Evolutionary conservation across 92 coral and sea anemone genomes (phyloP), one percentile per base, ranked within the genome.

Genomic region (Siderastrea siderea): DNA sequence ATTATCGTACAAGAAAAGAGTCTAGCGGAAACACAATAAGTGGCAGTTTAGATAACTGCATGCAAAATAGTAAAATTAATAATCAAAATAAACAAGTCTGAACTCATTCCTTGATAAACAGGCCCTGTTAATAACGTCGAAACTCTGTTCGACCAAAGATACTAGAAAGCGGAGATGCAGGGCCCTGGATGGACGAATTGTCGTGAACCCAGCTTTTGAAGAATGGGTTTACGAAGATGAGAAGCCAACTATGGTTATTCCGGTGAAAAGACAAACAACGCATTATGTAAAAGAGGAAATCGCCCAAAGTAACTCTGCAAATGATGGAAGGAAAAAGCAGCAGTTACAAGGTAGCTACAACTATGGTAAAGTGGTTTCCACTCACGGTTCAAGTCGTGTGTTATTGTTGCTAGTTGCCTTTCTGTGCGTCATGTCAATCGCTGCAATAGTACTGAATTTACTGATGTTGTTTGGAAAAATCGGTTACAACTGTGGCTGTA

Each of bases 141-240:
- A 26, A 26, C 38, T 26, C 38, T 26, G 38, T 26, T 26, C 38
- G 38, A 26, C 38, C 38, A 26, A 26, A 26, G 38, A 26, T 0
- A 26, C 38, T 45, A 26, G 38, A 26, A 3, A 47, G 19, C 44
- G 16, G 49, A 8, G 12, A 81, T 81, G 77, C 44, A 68, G 12
- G 61, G 76, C n/a, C 0, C 53, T 1, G 75, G 75, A n/a, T 44
- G 76, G 74, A 19, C 16, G 48, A 52, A 81, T 81, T 11, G 65
- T 81, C 4, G 46, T 81, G 1, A 81, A 81, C 48, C 85, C 85
- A 68, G 7, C 66, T 7, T 80, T 80, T 50, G 45, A 80, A 66
- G 75, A 80, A 16, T 80, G 84, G 71, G 73, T 66, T 51, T 80
- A 67, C 84, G 84, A 80, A 68, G 65, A 65, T 43, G 50, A 26